Evolutionary conservation across 2,888 invertebrate genomes (phyloP).

Genomic region (Agrilus biguttatus): DNA sequence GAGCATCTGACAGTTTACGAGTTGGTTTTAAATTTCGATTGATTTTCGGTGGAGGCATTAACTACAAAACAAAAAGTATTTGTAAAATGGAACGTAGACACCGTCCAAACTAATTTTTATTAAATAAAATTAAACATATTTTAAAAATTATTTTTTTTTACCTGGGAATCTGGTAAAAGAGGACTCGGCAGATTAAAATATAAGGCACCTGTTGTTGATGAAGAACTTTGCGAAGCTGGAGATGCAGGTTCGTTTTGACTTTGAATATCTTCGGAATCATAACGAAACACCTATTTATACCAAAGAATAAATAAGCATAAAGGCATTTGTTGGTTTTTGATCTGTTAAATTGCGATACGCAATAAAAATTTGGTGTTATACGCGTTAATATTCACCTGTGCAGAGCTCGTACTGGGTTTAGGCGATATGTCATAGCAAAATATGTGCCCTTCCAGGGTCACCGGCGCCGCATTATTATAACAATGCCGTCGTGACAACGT

Average conservation of each 20-base stretch:
- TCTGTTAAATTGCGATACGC: not conserved
- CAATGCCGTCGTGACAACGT: constrained; percentile 33
- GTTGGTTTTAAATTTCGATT: constrained; percentile 70
- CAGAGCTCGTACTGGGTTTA: constrained; percentile 24
- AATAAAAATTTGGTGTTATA: not conserved
- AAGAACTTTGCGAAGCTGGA: constrained; percentile 36
- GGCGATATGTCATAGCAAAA: constrained; percentile 42
- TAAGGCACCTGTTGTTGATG: constrained; percentile 26
- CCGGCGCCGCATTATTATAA: constrained; percentile 47
- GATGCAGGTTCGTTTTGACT: constrained; percentile 32
- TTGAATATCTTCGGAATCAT: constrained; percentile 16
- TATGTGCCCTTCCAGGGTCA: constrained; percentile 35
- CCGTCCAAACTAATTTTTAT: not conserved
- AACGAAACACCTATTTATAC: constrained; percentile 21
- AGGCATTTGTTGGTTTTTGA: not conserved
- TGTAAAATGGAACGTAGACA: no score
- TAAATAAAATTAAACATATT: not conserved
- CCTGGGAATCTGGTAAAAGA: constrained; percentile 18
- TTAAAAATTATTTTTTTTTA: no score
- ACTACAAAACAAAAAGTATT: constrained; percentile 6
- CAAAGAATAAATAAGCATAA: constrained; percentile 3
- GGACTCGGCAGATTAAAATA: constrained; percentile 48
- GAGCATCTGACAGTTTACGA: constrained; percentile 36
- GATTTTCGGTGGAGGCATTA: constrained; percentile 55
- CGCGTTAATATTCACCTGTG: constrained; percentile 12